phyloP scores from a whole-genome alignment of 2,113 vertebrate species.

The Henicopernis longicauda region DNA sequence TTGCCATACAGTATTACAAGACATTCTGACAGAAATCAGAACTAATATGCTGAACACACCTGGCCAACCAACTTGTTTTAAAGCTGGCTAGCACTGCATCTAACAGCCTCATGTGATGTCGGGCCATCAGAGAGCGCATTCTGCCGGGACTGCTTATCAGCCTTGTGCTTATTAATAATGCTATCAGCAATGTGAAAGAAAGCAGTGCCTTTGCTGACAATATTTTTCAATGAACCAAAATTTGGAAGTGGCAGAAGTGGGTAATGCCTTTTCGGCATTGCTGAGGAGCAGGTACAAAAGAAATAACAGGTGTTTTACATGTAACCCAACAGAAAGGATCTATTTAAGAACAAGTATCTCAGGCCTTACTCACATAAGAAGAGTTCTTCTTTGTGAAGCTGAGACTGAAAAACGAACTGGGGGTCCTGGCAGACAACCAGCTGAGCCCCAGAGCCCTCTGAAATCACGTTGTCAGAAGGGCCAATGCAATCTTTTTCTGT shows the following conservation, averaged over 20 bases:
- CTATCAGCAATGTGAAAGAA: neutral
- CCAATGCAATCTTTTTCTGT: neutral
- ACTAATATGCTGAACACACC: neutral
- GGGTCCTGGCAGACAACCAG: neutral
- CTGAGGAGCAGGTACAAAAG: neutral
- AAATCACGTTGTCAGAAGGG: rapidly evolving
- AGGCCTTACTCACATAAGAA: neutral
- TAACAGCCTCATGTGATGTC: neutral
- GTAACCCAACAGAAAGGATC: neutral
- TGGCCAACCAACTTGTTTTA: neutral
- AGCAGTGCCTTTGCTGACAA: neutral
- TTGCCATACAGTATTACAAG: neutral
- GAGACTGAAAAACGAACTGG: neutral
- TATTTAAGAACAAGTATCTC: neutral
- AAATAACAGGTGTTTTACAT: neutral
- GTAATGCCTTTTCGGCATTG: neutral
- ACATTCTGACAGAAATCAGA: neutral
- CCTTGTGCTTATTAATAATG: neutral
- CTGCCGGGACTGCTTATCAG: neutral
- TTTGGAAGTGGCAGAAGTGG: neutral
- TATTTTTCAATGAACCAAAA: neutral
- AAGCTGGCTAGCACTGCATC: neutral
- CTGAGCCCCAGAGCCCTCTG: neutral
- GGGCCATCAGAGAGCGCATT: neutral
- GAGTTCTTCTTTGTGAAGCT: neutral